These are phyloP conservation scores for Merops nubicus DNA, from an alignment of 2,113 vertebrate genomes.

Conservation along the genomic window DNA sequence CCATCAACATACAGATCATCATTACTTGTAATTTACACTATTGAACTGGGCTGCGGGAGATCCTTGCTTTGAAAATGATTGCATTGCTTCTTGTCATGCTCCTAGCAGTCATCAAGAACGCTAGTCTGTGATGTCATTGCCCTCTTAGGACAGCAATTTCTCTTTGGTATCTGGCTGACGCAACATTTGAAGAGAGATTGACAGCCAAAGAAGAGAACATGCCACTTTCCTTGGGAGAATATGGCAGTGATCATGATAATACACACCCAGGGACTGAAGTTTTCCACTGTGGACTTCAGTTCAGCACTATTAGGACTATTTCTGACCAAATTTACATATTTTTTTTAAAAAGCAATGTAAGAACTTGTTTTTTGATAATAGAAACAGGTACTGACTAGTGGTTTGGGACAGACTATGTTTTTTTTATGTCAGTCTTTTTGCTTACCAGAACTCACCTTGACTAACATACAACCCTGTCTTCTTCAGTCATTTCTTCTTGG, in stretches of 20 bases:
- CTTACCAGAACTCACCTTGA: background rate
- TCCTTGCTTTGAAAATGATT: background rate
- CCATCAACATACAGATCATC: background rate
- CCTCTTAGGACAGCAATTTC: background rate
- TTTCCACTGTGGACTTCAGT: background rate
- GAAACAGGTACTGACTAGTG: background rate
- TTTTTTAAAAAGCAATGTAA: background rate
- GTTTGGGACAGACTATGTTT: background rate
- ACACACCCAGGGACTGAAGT: background rate
- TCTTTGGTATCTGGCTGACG: background rate
- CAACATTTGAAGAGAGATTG: background rate
- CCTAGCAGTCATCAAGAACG: background rate
- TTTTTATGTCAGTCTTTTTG: background rate
- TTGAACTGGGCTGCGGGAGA: background rate
- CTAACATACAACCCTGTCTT: background rate
- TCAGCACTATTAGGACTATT: background rate
- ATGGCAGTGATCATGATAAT: background rate
- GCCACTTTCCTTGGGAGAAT: background rate
- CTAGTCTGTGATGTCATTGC: background rate
- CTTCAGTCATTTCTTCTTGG: background rate
- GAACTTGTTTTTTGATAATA: background rate
- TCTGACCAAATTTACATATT: background rate
- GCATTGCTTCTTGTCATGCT: fast-evolving
- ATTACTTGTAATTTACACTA: background rate
- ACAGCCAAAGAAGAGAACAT: background rate